These are phyloP conservation scores for Brenthis ino DNA, from an alignment of 2,888 invertebrate species.

Conservation along the genomic window DNA sequence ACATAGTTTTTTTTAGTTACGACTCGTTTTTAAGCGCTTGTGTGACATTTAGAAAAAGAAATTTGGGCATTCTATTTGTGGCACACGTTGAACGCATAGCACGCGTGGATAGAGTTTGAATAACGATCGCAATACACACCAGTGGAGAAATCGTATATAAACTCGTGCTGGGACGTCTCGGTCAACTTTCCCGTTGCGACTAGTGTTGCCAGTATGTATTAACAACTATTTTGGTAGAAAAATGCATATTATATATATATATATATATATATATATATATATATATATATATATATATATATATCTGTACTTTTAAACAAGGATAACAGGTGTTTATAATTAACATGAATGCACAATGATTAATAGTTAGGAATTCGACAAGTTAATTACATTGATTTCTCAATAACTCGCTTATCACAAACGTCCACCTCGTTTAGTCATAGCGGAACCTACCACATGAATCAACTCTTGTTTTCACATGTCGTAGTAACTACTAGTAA, in stretches of 20 bases:
- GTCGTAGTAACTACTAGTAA: background rate
- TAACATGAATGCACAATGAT: slow-evolving; percentile 34
- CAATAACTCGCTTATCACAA: slow-evolving; percentile 48
- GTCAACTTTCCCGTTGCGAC: slow-evolving; percentile 37
- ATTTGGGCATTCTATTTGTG: slow-evolving; percentile 20
- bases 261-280: no score
- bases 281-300: background rate
- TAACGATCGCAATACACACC: slow-evolving; percentile 12
- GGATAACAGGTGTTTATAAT: slow-evolving; percentile 12
- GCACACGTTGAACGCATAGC: slow-evolving; percentile 13
- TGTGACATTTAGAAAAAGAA: background rate
- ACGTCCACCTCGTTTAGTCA: slow-evolving; percentile 51
- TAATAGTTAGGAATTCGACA: slow-evolving; percentile 45
- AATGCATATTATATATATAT: background rate
- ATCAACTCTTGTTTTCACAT: slow-evolving; percentile 44
- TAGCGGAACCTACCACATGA: slow-evolving; percentile 49
- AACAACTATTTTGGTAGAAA: slow-evolving; percentile 6
- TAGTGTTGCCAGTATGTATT: slow-evolving; percentile 26
- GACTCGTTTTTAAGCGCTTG: no score
- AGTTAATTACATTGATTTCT: slow-evolving; percentile 45
- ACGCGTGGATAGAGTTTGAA: slow-evolving; percentile 26
- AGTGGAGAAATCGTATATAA: slow-evolving; percentile 30
- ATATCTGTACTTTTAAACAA: background rate
- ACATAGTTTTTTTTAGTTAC: no score
- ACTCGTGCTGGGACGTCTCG: slow-evolving; percentile 27